Conservation (phyloP, 2,113 vertebrate genomes). For the Hystrix cristata region DNA sequence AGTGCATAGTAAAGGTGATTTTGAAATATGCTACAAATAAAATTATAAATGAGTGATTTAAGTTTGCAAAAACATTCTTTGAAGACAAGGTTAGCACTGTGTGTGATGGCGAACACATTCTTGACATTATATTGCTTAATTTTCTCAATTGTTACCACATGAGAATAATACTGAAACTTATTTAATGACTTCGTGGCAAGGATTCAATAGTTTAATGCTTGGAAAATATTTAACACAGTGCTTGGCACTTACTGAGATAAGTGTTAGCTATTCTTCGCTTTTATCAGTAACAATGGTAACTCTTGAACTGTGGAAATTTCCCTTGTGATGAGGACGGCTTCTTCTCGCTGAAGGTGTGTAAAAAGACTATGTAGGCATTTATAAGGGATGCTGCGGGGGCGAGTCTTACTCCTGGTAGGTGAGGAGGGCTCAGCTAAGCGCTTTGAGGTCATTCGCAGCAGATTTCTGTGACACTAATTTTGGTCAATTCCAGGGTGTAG, state of each 20-base stretch:
- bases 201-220: slow-evolving; percentile 37
- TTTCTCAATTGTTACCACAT: background rate
- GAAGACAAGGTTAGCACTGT: background rate
- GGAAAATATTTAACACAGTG: slow-evolving; percentile 62
- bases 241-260: background rate
- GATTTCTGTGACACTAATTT: background rate
- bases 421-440: background rate
- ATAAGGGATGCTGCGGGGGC: background rate
- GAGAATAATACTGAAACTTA: background rate
- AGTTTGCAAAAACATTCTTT: slow-evolving; percentile 13
- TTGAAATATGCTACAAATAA: background rate
- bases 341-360: background rate
- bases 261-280: slow-evolving; percentile 19
- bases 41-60: background rate
- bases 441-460: background rate
- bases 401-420: background rate
- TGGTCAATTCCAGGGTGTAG: background rate
- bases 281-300: background rate
- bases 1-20: background rate
- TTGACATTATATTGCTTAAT: background rate
- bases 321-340: background rate
- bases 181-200: slow-evolving; percentile 50
- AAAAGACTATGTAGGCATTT: background rate
- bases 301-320: background rate
- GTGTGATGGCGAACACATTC: background rate